These are phyloP conservation scores for Hucho hucho DNA, from an alignment of 2,113 vertebrate species.

Conservation along the genomic window DNA sequence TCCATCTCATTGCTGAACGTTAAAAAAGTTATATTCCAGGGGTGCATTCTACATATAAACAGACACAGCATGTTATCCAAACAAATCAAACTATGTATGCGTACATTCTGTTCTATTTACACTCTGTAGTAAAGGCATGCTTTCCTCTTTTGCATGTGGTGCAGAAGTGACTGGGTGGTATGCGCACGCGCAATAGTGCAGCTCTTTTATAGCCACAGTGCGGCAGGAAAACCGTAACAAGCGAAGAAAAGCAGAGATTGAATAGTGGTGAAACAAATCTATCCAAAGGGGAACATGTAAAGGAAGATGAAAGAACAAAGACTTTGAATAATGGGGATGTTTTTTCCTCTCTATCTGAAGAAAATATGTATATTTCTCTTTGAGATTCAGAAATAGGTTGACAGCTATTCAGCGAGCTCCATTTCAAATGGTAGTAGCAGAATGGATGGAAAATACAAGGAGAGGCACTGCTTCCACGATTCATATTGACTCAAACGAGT, in stretches of 20 bases:
- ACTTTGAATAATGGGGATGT: slow-evolving; percentile 37
- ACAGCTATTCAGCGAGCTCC: slow-evolving; percentile 45
- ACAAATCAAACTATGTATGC: too few relatives aligned
- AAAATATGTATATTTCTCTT: background rate
- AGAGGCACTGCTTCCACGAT: slow-evolving; percentile 30
- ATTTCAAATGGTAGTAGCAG: slow-evolving; percentile 49
- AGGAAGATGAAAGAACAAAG: background rate
- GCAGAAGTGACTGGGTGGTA: slow-evolving; percentile 19
- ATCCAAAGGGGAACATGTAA: too few relatives aligned
- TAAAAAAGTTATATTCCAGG: too few relatives aligned
- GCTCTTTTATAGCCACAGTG: slow-evolving; percentile 59
- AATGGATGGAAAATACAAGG: slow-evolving; percentile 64
- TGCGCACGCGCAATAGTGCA: slow-evolving; percentile 77
- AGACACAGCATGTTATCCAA: too few relatives aligned
- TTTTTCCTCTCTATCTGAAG: slow-evolving; percentile 22
- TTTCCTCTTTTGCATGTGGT: background rate
- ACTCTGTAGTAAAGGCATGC: background rate
- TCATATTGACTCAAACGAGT: slow-evolving; percentile 43
- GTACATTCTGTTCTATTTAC: background rate
- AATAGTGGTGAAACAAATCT: too few relatives aligned
- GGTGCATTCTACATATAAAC: too few relatives aligned
- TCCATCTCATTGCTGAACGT: too few relatives aligned
- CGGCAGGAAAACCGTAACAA: slow-evolving; percentile 82
- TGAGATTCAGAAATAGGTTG: slow-evolving; percentile 40
- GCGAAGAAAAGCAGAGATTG: slow-evolving; percentile 13